Evolutionary conservation across 2,797 vertebrate genomes (phyloP).

Genomic region (Coendou prehensilis): DNA sequence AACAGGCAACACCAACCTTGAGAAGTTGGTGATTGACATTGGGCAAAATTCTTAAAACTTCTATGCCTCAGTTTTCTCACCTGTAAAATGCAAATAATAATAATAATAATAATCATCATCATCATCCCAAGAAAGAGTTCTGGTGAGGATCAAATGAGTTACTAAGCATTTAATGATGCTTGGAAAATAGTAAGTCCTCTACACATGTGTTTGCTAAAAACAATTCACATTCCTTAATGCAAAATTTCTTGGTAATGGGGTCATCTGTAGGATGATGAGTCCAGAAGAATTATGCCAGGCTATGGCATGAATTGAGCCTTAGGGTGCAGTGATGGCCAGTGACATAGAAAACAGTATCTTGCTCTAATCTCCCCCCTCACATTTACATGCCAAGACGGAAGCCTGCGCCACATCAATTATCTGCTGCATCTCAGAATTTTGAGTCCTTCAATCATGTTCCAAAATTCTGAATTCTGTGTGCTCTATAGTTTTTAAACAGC

Average conservation of each 20-base stretch:
- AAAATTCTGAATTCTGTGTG: constrained; percentile 54
- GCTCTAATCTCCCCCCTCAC: neutral
- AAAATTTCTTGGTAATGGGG: constrained; percentile 48
- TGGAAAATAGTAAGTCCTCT: neutral
- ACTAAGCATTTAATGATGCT: neutral
- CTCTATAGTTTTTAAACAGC: constrained; percentile 48
- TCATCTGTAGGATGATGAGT: constrained; percentile 36
- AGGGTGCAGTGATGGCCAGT: neutral
- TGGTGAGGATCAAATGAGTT: neutral
- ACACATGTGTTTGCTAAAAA: neutral
- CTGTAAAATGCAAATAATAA: neutral
- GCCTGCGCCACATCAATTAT: neutral
- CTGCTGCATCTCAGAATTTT: constrained; percentile 27
- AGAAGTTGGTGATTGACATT: neutral
- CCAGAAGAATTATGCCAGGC: neutral
- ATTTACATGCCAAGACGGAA: neutral
- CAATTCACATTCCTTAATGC: constrained; percentile 57
- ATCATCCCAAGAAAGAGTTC: neutral
- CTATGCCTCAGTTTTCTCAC: neutral
- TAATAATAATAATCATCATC: neutral
- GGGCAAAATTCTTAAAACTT: constrained; percentile 16
- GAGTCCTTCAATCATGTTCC: neutral
- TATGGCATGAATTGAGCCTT: constrained; percentile 10
- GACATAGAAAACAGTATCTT: neutral
- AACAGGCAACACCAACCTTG: neutral